Base-by-base conservation (phyloP, 2,113 vertebrate genomes). In the Odocoileus hemionus region DNA sequence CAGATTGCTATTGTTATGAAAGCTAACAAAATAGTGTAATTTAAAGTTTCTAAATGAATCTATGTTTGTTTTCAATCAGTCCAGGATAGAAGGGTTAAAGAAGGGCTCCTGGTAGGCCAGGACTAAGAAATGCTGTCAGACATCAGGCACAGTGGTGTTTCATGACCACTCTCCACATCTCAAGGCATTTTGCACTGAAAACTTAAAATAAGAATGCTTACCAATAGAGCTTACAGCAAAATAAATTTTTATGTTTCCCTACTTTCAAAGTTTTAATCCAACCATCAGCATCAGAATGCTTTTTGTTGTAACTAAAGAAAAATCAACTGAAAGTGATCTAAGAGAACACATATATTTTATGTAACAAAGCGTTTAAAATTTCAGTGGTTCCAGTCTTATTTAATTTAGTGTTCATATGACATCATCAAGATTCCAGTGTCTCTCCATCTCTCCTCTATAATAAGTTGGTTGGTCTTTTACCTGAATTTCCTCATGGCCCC, bases 251-350 rank as follows among this genome's bases (percentile, higher is more conserved):
- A 21, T 64, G 11, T 92, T 83, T 79, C 60, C 82, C 70, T 95
- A 19, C 33, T 83, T 83, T 86, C 19, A 80, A 54, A 50, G n/a
- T 76, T 89, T 64, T 80, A 91, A 93, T 76, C 21, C 13, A 93
- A 8, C 16, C 15, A 10, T 89, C 58, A 58, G 43, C 60, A 67
- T 82, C 43, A 90, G n/a, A 60, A 74, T 74, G 8, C 14, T 91
- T 96, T 93, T 39, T 64, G 45, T 79, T 92, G 23, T 84, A 86
- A 91, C 93, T 60, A 80, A 95, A 86, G 39, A 85, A 96, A 95
- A 60, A 23, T 45, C 88, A 88, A 54, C 60, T 74, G 83, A 78
- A 85, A 83, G 55, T 86, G 17, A 39, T 36, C n/a, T 82, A 47
- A 89, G 13, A 57, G 36, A 67, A 50, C n/a, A 52, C 76, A 52